Evolutionary conservation across 2,113 vertebrate species (phyloP).

Genomic region (Lepidothrix coronata): DNA sequence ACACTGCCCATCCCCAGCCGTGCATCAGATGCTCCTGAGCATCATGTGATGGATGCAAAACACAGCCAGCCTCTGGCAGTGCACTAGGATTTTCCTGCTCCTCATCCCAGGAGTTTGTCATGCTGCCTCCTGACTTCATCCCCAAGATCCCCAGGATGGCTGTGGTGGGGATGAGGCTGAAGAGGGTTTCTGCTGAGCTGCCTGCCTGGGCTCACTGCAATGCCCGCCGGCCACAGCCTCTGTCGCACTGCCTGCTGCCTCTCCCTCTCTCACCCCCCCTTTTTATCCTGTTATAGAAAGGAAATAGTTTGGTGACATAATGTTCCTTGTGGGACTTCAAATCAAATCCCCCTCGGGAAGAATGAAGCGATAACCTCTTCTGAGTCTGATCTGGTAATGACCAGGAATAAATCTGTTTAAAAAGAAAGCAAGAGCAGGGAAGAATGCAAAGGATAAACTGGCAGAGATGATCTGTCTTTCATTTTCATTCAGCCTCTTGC

Average conservation of each 20-base stretch:
- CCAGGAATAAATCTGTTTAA: slow-evolving; percentile 5
- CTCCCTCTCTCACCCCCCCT: background rate
- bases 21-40: slow-evolving; percentile 2
- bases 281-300: slow-evolving; percentile 10
- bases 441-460: background rate
- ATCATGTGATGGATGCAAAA: slow-evolving; percentile 43
- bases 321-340: background rate
- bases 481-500: background rate
- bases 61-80: background rate
- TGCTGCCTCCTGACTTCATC: background rate
- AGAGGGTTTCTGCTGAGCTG: background rate
- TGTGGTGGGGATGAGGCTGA: background rate
- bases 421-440: background rate
- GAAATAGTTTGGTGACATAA: slow-evolving; percentile 19
- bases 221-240: background rate
- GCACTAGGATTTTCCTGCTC: background rate
- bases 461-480: slow-evolving; percentile 17
- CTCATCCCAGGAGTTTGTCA: background rate
- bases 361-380: slow-evolving; percentile 18
- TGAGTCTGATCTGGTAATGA: background rate
- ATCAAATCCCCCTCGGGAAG: slow-evolving; percentile 23
- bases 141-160: background rate
- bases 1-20: background rate
- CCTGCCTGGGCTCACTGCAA: background rate
- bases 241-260: background rate